Evolutionary conservation across 1,140 invertebrate species (phyloP), one percentile per base, ranked within the genome.

Genomic region (Neodiprion lecontei): DNA sequence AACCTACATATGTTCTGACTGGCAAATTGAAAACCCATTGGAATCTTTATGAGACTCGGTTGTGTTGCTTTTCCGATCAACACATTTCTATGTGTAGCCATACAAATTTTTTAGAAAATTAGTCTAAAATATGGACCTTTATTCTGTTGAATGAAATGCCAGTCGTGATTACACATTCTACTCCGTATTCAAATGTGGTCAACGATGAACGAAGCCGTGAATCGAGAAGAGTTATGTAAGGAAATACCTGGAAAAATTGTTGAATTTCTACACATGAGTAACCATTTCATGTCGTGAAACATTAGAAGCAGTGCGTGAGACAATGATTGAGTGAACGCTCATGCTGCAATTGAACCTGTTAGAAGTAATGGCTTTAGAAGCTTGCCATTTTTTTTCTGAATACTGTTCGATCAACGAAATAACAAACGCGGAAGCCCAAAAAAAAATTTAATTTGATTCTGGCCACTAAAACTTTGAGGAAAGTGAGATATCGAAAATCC

Each of bases 161-260:
- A 76, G 83, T 78, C 53, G 87, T 83, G 68, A 80, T 75, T 11
- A 88, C 81, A 79, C 85, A 83, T 78, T 81, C 75, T 78, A 86
- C 78, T 9, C 84, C 85, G 72, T 81, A 78, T 80, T 86, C 82
- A 65, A 87, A 79, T 70, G 84, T 81, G 71, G 79, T 82, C 65
- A 88, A 84, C 50, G 83, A 83, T 61, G 79, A 82, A 14, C 88
- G 81, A 74, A 88, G 81, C 77, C 88, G 86, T 67, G 84, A 79
- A 80, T 83, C 85, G 69, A 88, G 75, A 21, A 88, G 75, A 65
- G 85, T 79, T 77, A 89, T 77, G 68, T 89, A 78, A 66, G 88
- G 87, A 80, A 89, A 89, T 23, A 85, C 88, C 88, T 89, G 83
- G 10, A 85, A 80, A 66, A 80, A 81, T 79, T 65, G 12, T 14